These are phyloP conservation scores for Morinoia aosen DNA, from an alignment of 2,888 invertebrate genomes.

Conservation along the genomic window DNA sequence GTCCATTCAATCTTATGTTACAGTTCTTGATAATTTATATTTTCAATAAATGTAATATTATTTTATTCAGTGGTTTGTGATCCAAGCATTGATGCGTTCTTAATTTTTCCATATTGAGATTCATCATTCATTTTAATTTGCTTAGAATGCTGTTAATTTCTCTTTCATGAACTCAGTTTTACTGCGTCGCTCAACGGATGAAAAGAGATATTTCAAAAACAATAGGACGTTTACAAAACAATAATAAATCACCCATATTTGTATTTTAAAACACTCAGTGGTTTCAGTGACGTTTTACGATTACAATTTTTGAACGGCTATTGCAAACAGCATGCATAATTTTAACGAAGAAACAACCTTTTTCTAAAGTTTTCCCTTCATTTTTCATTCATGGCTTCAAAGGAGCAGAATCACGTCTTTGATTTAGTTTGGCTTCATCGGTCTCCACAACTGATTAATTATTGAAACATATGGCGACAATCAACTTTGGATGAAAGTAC, in stretches of 20 bases:
- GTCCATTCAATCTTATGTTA: neutral
- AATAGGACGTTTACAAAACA: neutral
- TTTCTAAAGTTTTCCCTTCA: neutral
- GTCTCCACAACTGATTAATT: no score
- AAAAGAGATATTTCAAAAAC: neutral
- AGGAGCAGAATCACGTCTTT: no score
- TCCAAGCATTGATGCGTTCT: neutral
- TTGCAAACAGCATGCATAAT: neutral
- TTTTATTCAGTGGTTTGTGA: neutral
- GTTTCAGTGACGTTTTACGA: neutral
- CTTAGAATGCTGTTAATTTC: neutral
- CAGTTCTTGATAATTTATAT: neutral
- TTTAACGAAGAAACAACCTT: neutral
- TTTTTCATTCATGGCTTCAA: no score
- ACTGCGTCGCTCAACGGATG: neutral
- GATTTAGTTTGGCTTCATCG: no score
- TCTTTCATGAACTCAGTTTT: neutral
- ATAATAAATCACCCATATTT: neutral
- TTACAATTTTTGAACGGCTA: neutral
- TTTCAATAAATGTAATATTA: neutral
- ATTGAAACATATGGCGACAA: no score
- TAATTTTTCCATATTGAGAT: neutral
- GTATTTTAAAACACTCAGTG: neutral
- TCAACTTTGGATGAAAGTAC: neutral
- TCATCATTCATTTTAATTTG: neutral